phyloP scores from a whole-genome alignment of 2,888 invertebrate species.

The Cyrtodaria siliqua region DNA sequence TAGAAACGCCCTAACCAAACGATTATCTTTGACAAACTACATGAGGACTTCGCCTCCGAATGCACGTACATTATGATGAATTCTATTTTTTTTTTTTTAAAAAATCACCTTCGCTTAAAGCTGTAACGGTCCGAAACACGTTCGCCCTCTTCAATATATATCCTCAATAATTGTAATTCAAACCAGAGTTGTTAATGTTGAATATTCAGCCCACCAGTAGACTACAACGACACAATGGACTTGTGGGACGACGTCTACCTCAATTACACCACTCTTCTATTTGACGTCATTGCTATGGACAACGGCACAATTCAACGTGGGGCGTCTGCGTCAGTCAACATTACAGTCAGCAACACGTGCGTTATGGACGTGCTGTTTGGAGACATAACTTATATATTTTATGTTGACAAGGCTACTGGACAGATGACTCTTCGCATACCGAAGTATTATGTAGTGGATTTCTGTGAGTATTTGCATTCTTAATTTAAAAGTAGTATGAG shows the following conservation, averaged over 20 bases:
- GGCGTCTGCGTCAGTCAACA: constrained; percentile 63
- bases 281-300: constrained; percentile 75
- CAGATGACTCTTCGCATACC: constrained; percentile 73
- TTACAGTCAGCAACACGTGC: constrained; percentile 79
- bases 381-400: constrained; percentile 64
- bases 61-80: no score
- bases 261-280: constrained; percentile 68
- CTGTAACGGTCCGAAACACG: no score
- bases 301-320: constrained; percentile 78
- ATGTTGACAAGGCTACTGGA: constrained; percentile 70
- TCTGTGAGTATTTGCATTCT: constrained; percentile 75
- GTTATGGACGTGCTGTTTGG: constrained; percentile 75
- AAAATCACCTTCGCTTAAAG: no score
- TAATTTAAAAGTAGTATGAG: no score
- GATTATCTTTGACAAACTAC: no score
- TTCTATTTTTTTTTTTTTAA: no score
- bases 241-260: constrained; percentile 71
- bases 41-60: no score
- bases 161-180: no score
- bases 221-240: constrained; percentile 64
- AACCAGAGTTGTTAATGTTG: no score
- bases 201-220: constrained; percentile 72
- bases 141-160: no score
- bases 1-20: no score
- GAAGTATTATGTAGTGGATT: constrained; percentile 75